These are phyloP conservation scores for Xyliphius kryptos DNA, from an alignment of 2,113 vertebrate genomes.

Conservation along the genomic window DNA sequence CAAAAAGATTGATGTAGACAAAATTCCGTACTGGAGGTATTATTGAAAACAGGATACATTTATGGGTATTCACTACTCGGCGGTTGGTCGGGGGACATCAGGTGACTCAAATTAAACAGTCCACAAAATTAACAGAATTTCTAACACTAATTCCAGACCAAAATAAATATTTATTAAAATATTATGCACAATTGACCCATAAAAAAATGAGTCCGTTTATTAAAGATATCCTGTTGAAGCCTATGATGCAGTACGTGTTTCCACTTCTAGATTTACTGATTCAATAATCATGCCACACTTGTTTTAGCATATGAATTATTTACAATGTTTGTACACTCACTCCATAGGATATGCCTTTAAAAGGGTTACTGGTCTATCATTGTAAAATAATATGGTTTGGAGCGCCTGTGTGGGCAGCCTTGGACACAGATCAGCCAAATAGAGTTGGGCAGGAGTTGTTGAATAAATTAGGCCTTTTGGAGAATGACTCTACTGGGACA, in stretches of 20 bases:
- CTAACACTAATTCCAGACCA: too few species aligned
- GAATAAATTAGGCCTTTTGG: constrained; percentile 44
- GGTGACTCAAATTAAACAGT: too few species aligned
- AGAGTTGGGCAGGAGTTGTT: constrained; percentile 5
- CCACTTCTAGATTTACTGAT: constrained; percentile 51
- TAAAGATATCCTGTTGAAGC: constrained; percentile 48
- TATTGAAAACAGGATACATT: too few species aligned
- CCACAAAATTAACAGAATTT: too few species aligned
- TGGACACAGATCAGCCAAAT: constrained; percentile 25
- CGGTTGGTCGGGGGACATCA: too few species aligned
- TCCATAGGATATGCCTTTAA: constrained; percentile 44
- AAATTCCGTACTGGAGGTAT: too few species aligned
- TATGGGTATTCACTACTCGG: too few species aligned
- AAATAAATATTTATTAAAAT: constrained; percentile 47
- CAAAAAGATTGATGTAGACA: too few species aligned
- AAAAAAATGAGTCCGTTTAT: constrained; percentile 58
- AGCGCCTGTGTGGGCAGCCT: constrained; percentile 38
- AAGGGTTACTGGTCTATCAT: constrained; percentile 32
- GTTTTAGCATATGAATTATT: constrained; percentile 51
- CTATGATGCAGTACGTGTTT: constrained; percentile 18
- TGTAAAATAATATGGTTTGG: constrained; percentile 33
- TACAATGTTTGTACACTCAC: constrained; percentile 51
- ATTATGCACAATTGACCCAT: constrained; percentile 45
- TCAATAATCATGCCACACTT: constrained; percentile 51
- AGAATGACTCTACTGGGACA: constrained; percentile 52